Base-by-base conservation (phyloP, 2,888 invertebrate genomes). In the Lamellibrachia columna region DNA sequence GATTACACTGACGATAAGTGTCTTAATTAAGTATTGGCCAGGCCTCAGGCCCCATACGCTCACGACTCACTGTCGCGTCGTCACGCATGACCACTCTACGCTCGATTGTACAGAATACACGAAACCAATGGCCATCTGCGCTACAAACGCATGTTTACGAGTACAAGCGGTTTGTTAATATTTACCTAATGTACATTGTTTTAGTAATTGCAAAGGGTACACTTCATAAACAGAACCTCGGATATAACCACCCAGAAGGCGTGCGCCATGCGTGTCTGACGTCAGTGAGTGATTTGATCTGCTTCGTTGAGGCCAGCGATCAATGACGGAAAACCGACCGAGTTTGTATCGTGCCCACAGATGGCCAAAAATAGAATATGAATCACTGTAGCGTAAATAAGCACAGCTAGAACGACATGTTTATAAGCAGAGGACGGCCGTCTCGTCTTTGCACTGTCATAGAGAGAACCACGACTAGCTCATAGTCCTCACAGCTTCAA, bases 361-460 rank as follows among this genome's bases (percentile, higher is more conserved):
- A 75, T 15, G 22, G 22, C 15, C n/a, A 75, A 75, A 75, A 75
- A 75, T 75, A 75, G 75, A 75, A 75, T n/a, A 75, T 75, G 6
- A 4, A 15, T 75, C 7, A 75, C 75, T n/a, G n/a, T n/a, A 75
- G n/a, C 75, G 75, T 22, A 60, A 11, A 11, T 60, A 60, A 11
- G 11, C 22, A 15, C 11, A 1, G 15, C 15, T n/a, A 75, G 75
- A 75, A 75, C 22, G 75, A 22, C 75, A n/a, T 75, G 22, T 75
- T 75, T 75, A 75, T 75, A 75, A 75, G 75, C 75, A 75, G 75
- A 15, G n/a, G 75, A 15, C 75, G 75, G 75, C n/a, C 75, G 75
- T 75, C 22, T 2, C 22, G 22, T 75, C n/a, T 2, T 6, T 6
- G n/a, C 22, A 75, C 22, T 75, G 2, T 11, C n/a, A 15, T n/a